Conservation (phyloP, 2,797 vertebrate species). For the Arremon aurantiirostris region DNA sequence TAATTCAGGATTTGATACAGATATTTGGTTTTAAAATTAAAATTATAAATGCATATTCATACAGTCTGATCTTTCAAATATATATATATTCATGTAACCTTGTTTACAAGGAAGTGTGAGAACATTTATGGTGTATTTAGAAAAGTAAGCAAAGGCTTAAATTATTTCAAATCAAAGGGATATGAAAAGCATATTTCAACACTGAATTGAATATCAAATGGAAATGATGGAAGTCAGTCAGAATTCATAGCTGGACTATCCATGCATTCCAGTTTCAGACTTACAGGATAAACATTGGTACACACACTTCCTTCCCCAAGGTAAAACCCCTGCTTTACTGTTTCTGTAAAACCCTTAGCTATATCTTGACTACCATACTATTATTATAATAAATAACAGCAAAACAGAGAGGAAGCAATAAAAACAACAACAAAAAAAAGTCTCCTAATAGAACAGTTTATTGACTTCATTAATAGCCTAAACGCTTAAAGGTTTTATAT, state of each 20-base stretch:
- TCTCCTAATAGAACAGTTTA: slow-evolving; percentile 48
- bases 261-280: neutral
- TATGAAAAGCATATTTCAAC: neutral
- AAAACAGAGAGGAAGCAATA: slow-evolving; percentile 14
- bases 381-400: slow-evolving; percentile 4
- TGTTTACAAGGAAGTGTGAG: neutral
- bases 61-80: neutral
- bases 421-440: neutral
- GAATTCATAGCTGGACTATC: neutral
- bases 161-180: neutral
- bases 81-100: neutral
- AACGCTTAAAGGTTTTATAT: slow-evolving; percentile 70
- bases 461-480: slow-evolving; percentile 75
- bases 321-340: neutral
- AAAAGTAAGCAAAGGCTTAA: neutral
- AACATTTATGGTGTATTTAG: neutral
- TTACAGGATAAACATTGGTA: neutral
- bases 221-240: neutral
- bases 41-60: slow-evolving; percentile 33
- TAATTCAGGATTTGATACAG: neutral
- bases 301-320: neutral
- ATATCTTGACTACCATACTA: neutral
- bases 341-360: neutral
- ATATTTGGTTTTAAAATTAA: slow-evolving; percentile 1
- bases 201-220: neutral